Base-by-base conservation (phyloP, 1,140 invertebrate species). In the Holotrichia oblita region DNA sequence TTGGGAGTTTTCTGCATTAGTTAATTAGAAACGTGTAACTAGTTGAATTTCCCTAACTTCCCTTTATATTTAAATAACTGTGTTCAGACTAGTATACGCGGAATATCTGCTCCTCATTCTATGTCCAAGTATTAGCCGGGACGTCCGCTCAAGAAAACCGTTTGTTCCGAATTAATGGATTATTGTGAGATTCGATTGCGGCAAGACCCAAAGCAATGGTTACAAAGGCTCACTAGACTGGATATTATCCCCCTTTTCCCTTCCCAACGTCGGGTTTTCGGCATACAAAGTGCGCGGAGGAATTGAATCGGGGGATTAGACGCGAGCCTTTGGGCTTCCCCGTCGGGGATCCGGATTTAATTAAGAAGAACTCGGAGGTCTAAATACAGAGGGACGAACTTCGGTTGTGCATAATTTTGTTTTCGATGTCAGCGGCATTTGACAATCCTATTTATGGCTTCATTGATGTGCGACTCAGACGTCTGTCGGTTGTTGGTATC, bases 141-240 rank as follows among this genome's bases (percentile, higher is more conserved):
- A 17, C 14, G 48, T 55, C 48, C 48, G 48, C 48, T 55, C 48
- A 55, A 55, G 48, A 55, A 55, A 55, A 55, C 48, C 48, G 48
- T 55, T 55, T 55, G 48, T 55, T 55, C 48, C 48, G 48, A 55
- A 55, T 55, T 55, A 55, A 55, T 55, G 48, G 48, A 55, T 55
- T 55, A 55, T 55, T 55, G 48, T 17, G 48, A 55, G 48, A 55
- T 55, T 55, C 48, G 48, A 55, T 55, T 55, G 48, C 48, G 48
- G 48, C 48, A 55, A 55, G 48, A 55, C 48, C 48, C 48, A 55
- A 55, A 55, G 48, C 48, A n/a, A 17, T 17, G 48, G 12, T 17
- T n/a, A 55, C 48, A 55, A 55, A 55, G 48, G 48, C 48, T 3
- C 48, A 55, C 48, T 55, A 55, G 17, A 55, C 48, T 55, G 48